Evolutionary conservation across 1,140 invertebrate species (phyloP), one percentile per base, ranked within the genome.

Genomic region (Papilio machaon): DNA sequence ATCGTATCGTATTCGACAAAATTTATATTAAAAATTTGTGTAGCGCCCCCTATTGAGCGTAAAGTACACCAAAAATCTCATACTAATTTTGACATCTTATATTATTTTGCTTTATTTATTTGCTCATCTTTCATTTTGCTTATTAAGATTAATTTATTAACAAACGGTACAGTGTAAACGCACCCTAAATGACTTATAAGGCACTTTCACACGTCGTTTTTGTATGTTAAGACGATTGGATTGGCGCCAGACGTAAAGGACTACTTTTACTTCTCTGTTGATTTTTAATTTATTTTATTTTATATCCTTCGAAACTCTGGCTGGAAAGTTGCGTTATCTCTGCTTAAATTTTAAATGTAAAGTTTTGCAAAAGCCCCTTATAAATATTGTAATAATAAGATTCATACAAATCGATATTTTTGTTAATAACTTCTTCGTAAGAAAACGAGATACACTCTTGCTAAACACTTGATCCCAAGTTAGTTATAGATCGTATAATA

Each of bases 221-320:
- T 78, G 54, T 60, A 60, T 60, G 52, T 70, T 70, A 70, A 70
- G 30, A 35, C 64, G 64, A 70, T 70, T 70, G 76, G 15, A 43
- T 77, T 77, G 43, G 73, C 73, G 38, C 73, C 73, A 15, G 52
- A 43, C 76, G 17, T 43, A 52, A 78, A 78, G 52, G 76, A 78
- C 76, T 78, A 78, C 76, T 78, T 78, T 78, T 78, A 78, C 76
- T 78, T 78, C 9, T 52, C 10, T 19, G 64, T 78, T 78, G 23
- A 35, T 58, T 77, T 30, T 30, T 30, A 43, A 15, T 74, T 74
- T 49, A 49, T 23, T 54, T 76, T 60, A 49, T 76, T 76, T 78
- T 60, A 78, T 43, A 60, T 78, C 76, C 76, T 78, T 76, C 30
- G 3, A n/a, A 76, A 54, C 2, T 46, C 6, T 35, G 74, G 1